Percentiles rank a stretch among this genome's conserved stretches.
These are phyloP conservation scores for Carassius gibelio DNA, from an alignment of 2,113 vertebrate species.

Conservation along the genomic window DNA sequence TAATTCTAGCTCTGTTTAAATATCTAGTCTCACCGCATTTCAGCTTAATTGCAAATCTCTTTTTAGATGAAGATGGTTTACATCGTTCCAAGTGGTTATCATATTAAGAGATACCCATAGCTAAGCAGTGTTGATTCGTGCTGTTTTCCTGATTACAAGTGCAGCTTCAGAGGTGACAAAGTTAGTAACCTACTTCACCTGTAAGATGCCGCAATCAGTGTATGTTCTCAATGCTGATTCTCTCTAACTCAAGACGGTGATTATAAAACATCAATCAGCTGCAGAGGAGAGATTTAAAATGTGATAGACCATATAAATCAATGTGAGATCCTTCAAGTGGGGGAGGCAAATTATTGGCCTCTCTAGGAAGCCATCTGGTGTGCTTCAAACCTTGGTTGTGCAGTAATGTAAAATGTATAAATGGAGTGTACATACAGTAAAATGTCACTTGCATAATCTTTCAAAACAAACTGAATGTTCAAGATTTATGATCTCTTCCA, in stretches of 20 bases:
- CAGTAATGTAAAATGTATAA: conserved; percentile 5
- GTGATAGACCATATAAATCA: conserved; percentile 44
- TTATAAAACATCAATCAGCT: conserved; percentile 36
- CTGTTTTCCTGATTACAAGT: conserved; percentile 34
- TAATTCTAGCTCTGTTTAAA: not conserved
- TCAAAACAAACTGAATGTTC: not conserved
- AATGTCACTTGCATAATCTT: conserved; percentile 13
- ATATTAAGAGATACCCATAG: not conserved
- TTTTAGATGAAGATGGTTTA: not conserved
- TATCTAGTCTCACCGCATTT: not conserved
- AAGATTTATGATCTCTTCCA: not conserved
- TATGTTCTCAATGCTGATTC: conserved; percentile 9
- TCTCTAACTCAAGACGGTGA: conserved; percentile 20
- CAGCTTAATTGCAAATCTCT: not conserved
- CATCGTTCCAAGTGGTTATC: conserved; percentile 13
- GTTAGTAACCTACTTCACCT: conserved; percentile 21
- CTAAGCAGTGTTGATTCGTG: not conserved
- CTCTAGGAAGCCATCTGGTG: conserved; percentile 38
- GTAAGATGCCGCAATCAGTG: conserved; percentile 19
- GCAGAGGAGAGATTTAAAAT: conserved; percentile 33
- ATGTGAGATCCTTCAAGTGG: conserved; percentile 15
- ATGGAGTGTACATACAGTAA: not conserved
- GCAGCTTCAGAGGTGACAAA: conserved; percentile 9
- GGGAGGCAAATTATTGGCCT: conserved; percentile 23
- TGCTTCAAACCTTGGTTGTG: conserved; percentile 26